These are phyloP conservation scores for Poicephalus gulielmi DNA, from an alignment of 2,113 vertebrate genomes.

Conservation along the genomic window DNA sequence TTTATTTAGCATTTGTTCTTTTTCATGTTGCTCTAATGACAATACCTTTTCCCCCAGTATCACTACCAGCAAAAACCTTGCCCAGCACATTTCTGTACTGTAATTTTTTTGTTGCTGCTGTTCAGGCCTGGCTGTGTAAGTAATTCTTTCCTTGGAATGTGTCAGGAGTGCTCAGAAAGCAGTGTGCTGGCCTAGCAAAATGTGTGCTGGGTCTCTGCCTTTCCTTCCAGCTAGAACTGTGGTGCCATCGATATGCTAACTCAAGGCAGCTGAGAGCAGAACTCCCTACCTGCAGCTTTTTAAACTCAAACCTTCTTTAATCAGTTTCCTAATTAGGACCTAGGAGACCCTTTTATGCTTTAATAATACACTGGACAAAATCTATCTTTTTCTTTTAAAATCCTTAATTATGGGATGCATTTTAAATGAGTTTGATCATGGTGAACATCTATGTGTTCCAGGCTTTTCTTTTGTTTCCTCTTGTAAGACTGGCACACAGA, in stretches of 20 bases:
- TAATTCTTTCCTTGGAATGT: not conserved
- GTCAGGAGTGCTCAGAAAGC: not conserved
- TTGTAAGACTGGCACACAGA: not conserved
- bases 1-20: not conserved
- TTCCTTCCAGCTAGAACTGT: not conserved
- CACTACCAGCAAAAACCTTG: not conserved
- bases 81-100: not conserved
- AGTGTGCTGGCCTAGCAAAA: not conserved
- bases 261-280: slow-evolving; percentile 49
- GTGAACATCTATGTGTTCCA: slow-evolving; percentile 38
- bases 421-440: slow-evolving; percentile 51
- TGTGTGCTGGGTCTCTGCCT: not conserved
- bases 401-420: slow-evolving; percentile 67
- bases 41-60: not conserved
- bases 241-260: slow-evolving; percentile 59
- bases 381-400: slow-evolving; percentile 65
- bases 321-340: slow-evolving; percentile 72
- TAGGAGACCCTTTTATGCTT: slow-evolving; percentile 64
- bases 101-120: not conserved
- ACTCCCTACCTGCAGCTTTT: slow-evolving; percentile 59
- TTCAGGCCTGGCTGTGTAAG: not conserved
- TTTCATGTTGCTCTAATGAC: not conserved
- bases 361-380: slow-evolving; percentile 76
- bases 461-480: slow-evolving; percentile 1
- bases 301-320: slow-evolving; percentile 64